Evolutionary conservation across 2,888 invertebrate species (phyloP).

Genomic region (Caenorhabditis parvicauda): DNA sequence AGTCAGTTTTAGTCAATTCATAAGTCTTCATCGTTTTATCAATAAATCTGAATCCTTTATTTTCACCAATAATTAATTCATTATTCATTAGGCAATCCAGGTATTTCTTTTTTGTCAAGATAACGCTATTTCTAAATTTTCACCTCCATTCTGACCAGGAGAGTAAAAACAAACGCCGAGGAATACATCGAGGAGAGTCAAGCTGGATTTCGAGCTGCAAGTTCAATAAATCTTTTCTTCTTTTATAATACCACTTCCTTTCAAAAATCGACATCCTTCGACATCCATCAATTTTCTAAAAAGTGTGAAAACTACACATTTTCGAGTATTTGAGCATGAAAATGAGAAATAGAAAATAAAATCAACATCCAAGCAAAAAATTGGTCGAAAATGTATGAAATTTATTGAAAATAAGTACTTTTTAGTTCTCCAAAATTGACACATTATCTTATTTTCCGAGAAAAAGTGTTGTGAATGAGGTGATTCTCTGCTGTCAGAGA

Average conservation of each 20-base stretch:
- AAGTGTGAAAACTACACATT: too few species aligned
- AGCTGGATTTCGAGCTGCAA: too few species aligned
- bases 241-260: too few species aligned
- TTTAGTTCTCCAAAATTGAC: conserved; percentile 16
- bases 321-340: too few species aligned
- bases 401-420: conserved; percentile 20
- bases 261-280: too few species aligned
- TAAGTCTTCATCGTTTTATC: conserved; percentile 29
- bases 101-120: conserved; percentile 30
- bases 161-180: too few species aligned
- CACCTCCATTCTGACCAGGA: too few species aligned
- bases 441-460: conserved; percentile 4
- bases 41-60: conserved; percentile 22
- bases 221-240: too few species aligned
- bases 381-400: conserved; percentile 8
- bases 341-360: too few species aligned
- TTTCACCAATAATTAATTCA: conserved; percentile 19
- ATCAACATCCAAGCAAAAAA: too few species aligned
- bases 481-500: conserved; percentile 14
- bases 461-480: conserved; percentile 21
- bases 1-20: conserved; percentile 24
- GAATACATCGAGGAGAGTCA: too few species aligned
- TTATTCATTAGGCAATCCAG: conserved; percentile 20
- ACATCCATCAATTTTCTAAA: too few species aligned
- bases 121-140: conserved; percentile 24